A percentile compares a stretch with the other conserved stretches of the same genome.
phyloP scores from a whole-genome alignment of 2,113 vertebrate genomes.

The Girardinichthys multiradiatus region DNA sequence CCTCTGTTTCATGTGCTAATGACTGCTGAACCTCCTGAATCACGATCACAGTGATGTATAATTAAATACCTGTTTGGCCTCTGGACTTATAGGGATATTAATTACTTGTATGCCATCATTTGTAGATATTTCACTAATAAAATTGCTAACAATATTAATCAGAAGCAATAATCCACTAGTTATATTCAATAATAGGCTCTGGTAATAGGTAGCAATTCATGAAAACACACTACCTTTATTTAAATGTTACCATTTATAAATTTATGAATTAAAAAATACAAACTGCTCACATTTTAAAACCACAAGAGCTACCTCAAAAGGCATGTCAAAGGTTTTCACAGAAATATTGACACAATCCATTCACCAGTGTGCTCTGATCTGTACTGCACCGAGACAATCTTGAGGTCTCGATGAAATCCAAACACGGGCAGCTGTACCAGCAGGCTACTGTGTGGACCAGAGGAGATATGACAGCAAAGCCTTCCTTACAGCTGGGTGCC shows the following conservation, averaged over 20 bases:
- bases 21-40: too few relatives aligned
- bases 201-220: too few relatives aligned
- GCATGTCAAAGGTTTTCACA: conserved; percentile 40
- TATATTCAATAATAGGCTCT: too few relatives aligned
- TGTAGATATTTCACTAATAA: too few relatives aligned
- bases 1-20: too few relatives aligned
- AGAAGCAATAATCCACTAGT: too few relatives aligned
- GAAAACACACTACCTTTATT: too few relatives aligned
- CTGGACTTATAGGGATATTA: too few relatives aligned
- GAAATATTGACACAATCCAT: conserved; percentile 44
- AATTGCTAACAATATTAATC: too few relatives aligned
- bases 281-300: conserved; percentile 14
- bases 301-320: conserved; percentile 1
- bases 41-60: too few relatives aligned
- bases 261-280: conserved; percentile 19
- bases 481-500: conserved; percentile 77
- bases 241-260: not conserved
- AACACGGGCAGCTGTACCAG: conserved; percentile 64
- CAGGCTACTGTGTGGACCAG: conserved; percentile 60
- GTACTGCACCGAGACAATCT: conserved; percentile 55
- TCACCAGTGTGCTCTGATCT: conserved; percentile 58
- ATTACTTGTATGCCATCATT: too few relatives aligned
- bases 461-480: conserved; percentile 70
- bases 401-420: conserved; percentile 72
- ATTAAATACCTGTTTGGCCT: too few relatives aligned